These are phyloP conservation scores for Ophioderma brevispina DNA, from an alignment of 35 echinoderm and acorn worm genomes.

Conservation along the genomic window DNA sequence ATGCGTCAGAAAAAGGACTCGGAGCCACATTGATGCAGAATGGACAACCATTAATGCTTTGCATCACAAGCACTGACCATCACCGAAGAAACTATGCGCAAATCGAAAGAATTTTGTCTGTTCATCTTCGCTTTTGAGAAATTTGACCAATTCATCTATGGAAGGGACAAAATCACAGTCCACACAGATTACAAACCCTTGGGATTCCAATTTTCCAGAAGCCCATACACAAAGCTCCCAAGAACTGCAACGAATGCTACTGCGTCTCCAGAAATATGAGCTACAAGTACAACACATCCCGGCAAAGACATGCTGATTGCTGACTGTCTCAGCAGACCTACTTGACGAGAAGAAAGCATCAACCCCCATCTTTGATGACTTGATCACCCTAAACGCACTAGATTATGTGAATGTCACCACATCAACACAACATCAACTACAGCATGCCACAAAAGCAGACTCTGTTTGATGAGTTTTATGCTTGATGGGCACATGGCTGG, in stretches of 20 bases:
- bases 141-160: conserved; percentile 71
- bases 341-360: background rate
- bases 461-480: background rate
- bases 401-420: conserved; percentile 43
- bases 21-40: conserved; percentile 32
- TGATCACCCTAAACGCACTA: conserved; percentile 26
- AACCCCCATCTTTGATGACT: conserved; percentile 34
- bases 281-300: conserved; percentile 39
- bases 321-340: conserved; percentile 68
- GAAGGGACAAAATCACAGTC: conserved; percentile 27
- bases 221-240: conserved; percentile 57
- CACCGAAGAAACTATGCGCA: conserved; percentile 44
- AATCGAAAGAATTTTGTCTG: conserved; percentile 56
- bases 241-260: conserved; percentile 68
- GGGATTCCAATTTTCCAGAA: conserved; percentile 57
- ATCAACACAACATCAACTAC: conserved; percentile 19
- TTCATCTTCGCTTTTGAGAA: conserved; percentile 55
- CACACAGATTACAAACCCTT: conserved; percentile 75
- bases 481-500: conserved; percentile 26
- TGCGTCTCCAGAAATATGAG: conserved; percentile 28
- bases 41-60: conserved; percentile 35
- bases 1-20: conserved; percentile 46
- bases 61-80: conserved; percentile 27
- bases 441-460: conserved; percentile 26
- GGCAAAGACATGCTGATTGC: conserved; percentile 62